phyloP scores from a whole-genome alignment of 1,140 invertebrate genomes.

The Rhopalosiphum padi region DNA sequence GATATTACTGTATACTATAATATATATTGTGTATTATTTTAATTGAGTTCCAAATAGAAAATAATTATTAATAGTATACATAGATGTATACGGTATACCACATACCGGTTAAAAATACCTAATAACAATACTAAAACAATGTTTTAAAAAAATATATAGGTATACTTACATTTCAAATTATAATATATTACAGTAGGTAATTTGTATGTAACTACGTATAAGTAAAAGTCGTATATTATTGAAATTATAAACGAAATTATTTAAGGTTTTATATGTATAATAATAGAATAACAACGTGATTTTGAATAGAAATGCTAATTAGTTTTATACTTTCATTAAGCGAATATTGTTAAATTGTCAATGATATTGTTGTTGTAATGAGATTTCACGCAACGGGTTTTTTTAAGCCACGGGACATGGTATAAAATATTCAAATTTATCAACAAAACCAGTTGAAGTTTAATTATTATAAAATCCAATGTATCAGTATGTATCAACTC shows the following conservation, averaged over 20 bases:
- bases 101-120: neutral
- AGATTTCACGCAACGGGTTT: neutral
- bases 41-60: neutral
- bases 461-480: neutral
- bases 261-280: neutral
- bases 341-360: neutral
- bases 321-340: neutral
- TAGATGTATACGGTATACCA: neutral
- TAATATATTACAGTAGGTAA: neutral
- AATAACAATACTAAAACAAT: neutral
- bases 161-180: neutral
- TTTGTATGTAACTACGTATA: neutral
- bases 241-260: neutral
- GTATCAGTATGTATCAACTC: neutral
- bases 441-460: constrained; percentile 25
- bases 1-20: neutral
- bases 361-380: neutral
- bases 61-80: neutral
- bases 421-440: constrained; percentile 24
- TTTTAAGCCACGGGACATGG: neutral
- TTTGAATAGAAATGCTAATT: constrained; percentile 25
- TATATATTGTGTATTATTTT: neutral
- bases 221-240: neutral
- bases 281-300: neutral
- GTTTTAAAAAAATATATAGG: neutral